Conservation (phyloP, 1,140 invertebrate genomes). For the Hormaphis cornu region DNA sequence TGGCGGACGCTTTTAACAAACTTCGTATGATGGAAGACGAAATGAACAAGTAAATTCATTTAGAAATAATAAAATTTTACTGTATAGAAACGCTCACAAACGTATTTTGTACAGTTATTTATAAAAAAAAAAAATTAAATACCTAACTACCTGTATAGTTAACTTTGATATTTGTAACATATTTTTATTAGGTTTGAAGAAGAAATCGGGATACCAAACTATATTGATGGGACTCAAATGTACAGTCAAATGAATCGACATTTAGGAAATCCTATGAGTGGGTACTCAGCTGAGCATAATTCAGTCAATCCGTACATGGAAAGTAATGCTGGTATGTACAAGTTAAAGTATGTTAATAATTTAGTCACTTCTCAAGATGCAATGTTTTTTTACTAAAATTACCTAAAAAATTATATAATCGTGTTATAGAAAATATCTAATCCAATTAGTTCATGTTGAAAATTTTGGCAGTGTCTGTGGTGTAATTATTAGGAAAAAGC, state of each 20-base stretch:
- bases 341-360: not conserved
- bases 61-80: no score
- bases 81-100: no score
- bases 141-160: not conserved
- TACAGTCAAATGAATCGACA: not conserved
- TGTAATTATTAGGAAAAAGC: not conserved
- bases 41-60: constrained; percentile 38
- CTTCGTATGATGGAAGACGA: constrained; percentile 38
- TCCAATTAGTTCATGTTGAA: not conserved
- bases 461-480: not conserved
- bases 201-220: constrained; percentile 38
- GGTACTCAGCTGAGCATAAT: not conserved
- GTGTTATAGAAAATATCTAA: not conserved
- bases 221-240: not conserved
- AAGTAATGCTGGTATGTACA: not conserved
- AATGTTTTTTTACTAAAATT: not conserved
- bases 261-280: not conserved
- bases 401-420: not conserved
- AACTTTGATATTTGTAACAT: not conserved
- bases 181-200: constrained; percentile 38
- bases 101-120: no score
- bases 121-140: not conserved
- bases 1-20: constrained; percentile 35
- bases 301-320: not conserved
- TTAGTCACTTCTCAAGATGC: constrained; percentile 28